Evolutionary conservation across 2,113 vertebrate species (phyloP), one percentile per base, ranked within the genome.

Genomic region (Sprattus sprattus): DNA sequence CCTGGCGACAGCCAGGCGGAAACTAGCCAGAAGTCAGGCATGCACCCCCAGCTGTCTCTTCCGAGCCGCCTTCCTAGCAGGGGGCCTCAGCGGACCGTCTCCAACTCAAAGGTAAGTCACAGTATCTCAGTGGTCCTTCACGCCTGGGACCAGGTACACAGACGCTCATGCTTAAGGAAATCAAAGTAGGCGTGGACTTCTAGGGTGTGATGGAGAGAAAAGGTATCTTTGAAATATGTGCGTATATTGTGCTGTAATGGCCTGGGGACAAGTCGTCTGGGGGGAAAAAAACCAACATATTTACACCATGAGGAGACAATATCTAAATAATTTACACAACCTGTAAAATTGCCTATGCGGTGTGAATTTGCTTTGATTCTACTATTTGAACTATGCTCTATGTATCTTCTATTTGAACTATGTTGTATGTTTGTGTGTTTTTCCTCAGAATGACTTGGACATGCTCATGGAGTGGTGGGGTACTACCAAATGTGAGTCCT

Each of bases 401-500:
- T 57, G 6, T 22, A 5, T 54, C 8, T 49, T 49, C 47, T 11
- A 49, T 49, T 49, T 49, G 6, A 49, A 49, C 8, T 49, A 3
- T 64, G 60, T 7, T 64, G 60, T 32, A 75, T 39, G 28, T 10
- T 15, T 28, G 28, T 39, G 9, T 78, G n/a, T 28, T 25, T 39
- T 78, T 78, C 44, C 18, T 60, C 28, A 78, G 71, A 28, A 92
- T 88, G 88, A 90, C 28, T 28, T 6, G 9, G 15, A 49, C 1
- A 32, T 78, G 67, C 39, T 88, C 9, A 45, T 82, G 44, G 78
- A 82, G 0, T 89, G 0, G 84, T 88, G 7, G 11, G 0, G 83
- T 10, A 60, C 1, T 8, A 32, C 46, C 0, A 82, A 2, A 85
- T 8, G 91, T 93, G 39, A 90, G 71, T 78, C 9, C 9, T 67